Percentiles rank a stretch among this genome's conserved stretches.
phyloP scores from a whole-genome alignment of 2,113 vertebrate genomes.

The Chitala chitala region DNA sequence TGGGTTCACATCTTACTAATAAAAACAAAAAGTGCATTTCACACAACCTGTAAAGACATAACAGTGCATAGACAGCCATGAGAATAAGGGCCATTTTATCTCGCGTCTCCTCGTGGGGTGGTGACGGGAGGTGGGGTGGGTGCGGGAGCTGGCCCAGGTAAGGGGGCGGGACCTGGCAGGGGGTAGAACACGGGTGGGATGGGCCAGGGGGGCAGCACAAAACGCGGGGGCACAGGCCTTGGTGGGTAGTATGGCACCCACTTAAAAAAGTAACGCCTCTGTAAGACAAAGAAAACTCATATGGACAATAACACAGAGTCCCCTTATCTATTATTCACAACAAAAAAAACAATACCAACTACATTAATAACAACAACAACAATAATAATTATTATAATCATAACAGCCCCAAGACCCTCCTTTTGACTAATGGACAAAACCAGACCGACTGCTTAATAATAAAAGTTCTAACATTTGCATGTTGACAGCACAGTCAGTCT shows the following conservation, averaged over 20 bases:
- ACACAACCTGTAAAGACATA: neutral
- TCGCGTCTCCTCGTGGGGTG: slow-evolving; percentile 3
- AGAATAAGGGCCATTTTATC: neutral
- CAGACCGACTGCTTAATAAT: too few relatives aligned
- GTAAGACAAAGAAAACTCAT: neutral
- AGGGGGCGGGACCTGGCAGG: neutral
- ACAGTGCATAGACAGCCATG: neutral
- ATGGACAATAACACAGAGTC: neutral
- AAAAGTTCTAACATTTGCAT: neutral
- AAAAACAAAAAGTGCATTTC: neutral
- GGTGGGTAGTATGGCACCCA: neutral
- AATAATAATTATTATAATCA: neutral
- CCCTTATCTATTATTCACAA: neutral
- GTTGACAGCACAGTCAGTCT: too few relatives aligned
- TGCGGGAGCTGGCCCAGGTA: neutral
- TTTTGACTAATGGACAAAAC: too few relatives aligned
- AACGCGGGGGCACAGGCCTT: neutral
- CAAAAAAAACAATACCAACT: neutral
- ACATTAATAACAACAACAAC: neutral
- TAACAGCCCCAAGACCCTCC: neutral
- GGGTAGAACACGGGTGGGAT: neutral
- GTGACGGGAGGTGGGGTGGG: neutral
- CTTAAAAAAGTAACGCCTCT: neutral
- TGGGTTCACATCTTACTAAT: neutral
- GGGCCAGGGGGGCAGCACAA: neutral